Conservation (phyloP, 2,888 invertebrate genomes). For the Drosophila nigricruria region DNA sequence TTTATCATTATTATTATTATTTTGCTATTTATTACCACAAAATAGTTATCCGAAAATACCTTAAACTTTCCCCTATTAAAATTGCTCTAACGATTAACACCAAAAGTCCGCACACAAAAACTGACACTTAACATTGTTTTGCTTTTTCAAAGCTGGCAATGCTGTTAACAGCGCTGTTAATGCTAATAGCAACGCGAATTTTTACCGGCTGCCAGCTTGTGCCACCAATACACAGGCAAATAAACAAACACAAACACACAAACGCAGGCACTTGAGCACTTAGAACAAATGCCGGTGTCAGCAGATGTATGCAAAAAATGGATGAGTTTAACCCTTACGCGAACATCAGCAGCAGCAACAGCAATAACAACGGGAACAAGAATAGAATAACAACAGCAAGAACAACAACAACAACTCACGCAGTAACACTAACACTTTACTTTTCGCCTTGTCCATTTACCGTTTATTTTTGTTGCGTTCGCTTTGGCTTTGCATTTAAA, state of each 20-base stretch:
- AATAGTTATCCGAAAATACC: neutral
- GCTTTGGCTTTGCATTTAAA: slow-evolving; percentile 58
- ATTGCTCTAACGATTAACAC: slow-evolving; percentile 4
- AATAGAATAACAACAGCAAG: slow-evolving; percentile 5
- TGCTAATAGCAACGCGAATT: slow-evolving; percentile 52
- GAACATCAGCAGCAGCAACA: slow-evolving; percentile 16
- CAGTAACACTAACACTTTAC: slow-evolving; percentile 29
- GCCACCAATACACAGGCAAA: slow-evolving; percentile 27
- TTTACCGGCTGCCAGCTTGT: slow-evolving; percentile 40
- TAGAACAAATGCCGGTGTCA: slow-evolving; percentile 42
- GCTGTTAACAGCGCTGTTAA: slow-evolving; percentile 51
- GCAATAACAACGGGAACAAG: slow-evolving; percentile 15
- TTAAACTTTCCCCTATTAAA: neutral
- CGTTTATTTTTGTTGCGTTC: slow-evolving; percentile 34
- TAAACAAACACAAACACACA: slow-evolving; percentile 45
- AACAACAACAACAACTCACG: slow-evolving; percentile 11
- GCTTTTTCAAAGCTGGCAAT: slow-evolving; percentile 49
- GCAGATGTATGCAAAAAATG: slow-evolving; percentile 32
- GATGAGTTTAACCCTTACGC: slow-evolving; percentile 22
- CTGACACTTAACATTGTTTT: slow-evolving; percentile 23
- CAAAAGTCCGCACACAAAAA: neutral
- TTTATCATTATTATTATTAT: neutral
- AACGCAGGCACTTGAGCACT: slow-evolving; percentile 35
- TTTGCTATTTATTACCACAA: neutral
- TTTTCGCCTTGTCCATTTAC: slow-evolving; percentile 34